These are phyloP conservation scores for Laticauda laticaudata DNA, from an alignment of 2,113 vertebrate species.

Conservation along the genomic window DNA sequence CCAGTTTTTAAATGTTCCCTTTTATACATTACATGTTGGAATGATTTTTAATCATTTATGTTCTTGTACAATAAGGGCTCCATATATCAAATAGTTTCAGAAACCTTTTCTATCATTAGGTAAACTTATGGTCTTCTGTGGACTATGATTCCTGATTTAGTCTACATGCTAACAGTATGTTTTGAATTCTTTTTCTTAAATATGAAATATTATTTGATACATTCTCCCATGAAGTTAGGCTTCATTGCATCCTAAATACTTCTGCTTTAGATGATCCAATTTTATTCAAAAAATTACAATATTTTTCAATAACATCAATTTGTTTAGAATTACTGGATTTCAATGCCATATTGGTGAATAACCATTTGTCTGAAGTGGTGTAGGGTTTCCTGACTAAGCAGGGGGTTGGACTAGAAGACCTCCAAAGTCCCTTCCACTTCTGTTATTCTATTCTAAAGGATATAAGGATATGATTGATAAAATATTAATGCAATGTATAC, in stretches of 20 bases:
- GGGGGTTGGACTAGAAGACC: no score
- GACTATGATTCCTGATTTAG: no score
- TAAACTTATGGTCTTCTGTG: no score
- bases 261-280: not conserved
- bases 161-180: not conserved
- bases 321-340: not conserved
- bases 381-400: no score
- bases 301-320: not conserved
- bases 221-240: not conserved
- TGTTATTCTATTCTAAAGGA: not conserved
- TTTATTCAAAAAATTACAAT: not conserved
- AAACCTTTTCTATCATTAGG: not conserved
- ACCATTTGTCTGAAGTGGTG: no score
- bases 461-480: not conserved
- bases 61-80: not conserved
- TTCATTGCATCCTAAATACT: not conserved
- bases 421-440: no score
- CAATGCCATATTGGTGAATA: not conserved
- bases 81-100: not conserved
- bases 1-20: not conserved
- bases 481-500: not conserved
- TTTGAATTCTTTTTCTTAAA: not conserved
- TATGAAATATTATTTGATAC: not conserved
- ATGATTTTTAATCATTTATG: not conserved
- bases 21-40: not conserved